phyloP scores from a whole-genome alignment of 92 coral and sea anemone genomes.

The Epizoanthus scotinus region DNA sequence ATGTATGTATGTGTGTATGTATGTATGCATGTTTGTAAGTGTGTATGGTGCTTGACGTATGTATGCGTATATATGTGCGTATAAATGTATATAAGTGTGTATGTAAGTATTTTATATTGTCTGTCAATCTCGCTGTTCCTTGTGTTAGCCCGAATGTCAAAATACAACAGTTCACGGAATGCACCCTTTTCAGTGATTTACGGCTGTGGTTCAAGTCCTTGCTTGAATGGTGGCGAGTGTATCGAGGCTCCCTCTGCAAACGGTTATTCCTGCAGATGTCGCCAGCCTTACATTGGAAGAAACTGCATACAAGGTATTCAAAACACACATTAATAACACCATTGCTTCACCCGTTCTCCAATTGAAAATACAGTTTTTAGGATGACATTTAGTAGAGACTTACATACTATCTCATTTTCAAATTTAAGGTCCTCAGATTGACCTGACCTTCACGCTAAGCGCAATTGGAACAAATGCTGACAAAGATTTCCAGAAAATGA shows the following conservation, averaged over 20 bases:
- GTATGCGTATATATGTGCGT: no score
- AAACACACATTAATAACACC: background rate
- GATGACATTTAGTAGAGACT: background rate
- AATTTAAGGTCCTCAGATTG: constrained; percentile 15
- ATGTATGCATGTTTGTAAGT: no score
- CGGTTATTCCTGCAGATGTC: constrained; percentile 20
- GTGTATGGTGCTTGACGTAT: no score
- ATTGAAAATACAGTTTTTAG: background rate
- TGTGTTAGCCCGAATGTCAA: no score
- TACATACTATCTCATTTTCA: background rate
- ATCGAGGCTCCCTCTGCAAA: constrained; percentile 4
- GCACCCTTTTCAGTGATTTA: background rate
- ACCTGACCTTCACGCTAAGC: background rate
- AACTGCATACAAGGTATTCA: background rate
- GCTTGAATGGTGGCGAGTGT: constrained; percentile 21
- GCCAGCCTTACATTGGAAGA: constrained; percentile 9
- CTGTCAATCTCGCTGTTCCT: no score
- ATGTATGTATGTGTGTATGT: no score
- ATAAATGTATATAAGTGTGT: no score
- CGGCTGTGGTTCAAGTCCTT: constrained; percentile 20
- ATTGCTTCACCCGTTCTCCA: background rate
- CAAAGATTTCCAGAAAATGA: background rate
- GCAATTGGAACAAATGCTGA: constrained; percentile 21
- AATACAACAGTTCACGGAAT: no score
- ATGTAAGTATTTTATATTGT: no score